phyloP scores from a whole-genome alignment of 2,797 vertebrate genomes.

The Tachyglossus aculeatus region DNA sequence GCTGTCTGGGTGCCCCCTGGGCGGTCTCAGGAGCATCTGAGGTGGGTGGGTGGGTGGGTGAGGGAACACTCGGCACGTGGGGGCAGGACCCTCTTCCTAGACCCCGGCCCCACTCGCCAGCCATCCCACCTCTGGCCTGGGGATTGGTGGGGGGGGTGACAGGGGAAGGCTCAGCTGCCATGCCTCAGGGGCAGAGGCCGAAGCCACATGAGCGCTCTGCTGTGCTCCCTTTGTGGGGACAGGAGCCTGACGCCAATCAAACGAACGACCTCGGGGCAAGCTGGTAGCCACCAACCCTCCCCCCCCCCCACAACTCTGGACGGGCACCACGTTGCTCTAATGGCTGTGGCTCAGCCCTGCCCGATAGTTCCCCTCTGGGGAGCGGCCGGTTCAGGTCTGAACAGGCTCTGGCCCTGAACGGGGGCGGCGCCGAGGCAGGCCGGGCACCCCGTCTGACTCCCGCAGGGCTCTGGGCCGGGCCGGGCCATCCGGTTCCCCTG shows the following conservation, averaged over 20 bases:
- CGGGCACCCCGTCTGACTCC: not conserved
- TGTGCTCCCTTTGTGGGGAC: not conserved
- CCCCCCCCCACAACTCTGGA: too few species aligned
- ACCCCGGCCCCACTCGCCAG: too few species aligned
- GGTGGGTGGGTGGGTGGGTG: too few species aligned
- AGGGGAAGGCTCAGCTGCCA: too few species aligned
- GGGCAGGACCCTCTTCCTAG: too few species aligned
- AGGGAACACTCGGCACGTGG: too few species aligned
- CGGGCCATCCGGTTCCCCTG: not conserved
- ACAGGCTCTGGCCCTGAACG: conserved; percentile 39
- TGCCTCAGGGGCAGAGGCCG: too few species aligned
- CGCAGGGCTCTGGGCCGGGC: conserved; percentile 14
- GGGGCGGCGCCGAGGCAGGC: conserved; percentile 17
- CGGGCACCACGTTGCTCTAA: conserved; percentile 41
- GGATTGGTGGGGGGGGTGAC: too few species aligned
- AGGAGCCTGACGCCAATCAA: not conserved
- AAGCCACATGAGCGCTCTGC: not conserved
- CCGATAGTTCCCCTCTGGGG: conserved; percentile 44
- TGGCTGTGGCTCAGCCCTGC: conserved; percentile 33
- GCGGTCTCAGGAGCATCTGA: too few species aligned
- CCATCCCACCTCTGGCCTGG: too few species aligned
- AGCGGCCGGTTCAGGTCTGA: conserved; percentile 48
- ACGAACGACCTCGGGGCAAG: not conserved
- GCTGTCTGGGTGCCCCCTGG: too few species aligned
- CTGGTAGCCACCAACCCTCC: not conserved